A percentile compares a stretch with the other conserved stretches of the same genome.
phyloP scores from a whole-genome alignment of 1,140 invertebrate species.

The Ceratosolen fusciceps region DNA sequence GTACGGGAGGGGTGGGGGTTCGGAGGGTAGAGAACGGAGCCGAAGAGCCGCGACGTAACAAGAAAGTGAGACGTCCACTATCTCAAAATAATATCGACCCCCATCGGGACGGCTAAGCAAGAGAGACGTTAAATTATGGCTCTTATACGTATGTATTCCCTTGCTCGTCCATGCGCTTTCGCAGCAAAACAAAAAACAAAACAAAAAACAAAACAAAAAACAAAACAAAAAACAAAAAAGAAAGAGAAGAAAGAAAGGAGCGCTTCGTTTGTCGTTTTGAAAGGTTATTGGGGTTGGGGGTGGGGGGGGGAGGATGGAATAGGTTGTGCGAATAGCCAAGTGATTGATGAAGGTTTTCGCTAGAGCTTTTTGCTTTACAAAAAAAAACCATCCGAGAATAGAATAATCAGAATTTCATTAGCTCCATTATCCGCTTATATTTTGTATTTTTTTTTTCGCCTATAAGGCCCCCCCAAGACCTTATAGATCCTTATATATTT shows the following conservation, averaged over 20 bases:
- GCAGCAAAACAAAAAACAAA: not conserved
- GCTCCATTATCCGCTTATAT: no score
- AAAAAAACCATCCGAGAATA: not conserved
- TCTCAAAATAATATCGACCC: constrained; percentile 11
- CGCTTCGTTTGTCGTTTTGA: no score
- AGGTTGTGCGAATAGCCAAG: not conserved
- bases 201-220: no score
- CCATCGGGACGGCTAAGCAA: not conserved
- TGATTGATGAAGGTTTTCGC: not conserved
- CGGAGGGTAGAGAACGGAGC: not conserved
- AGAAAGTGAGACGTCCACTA: not conserved
- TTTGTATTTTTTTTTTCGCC: no score
- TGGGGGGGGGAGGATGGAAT: no score
- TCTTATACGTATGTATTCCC: not conserved
- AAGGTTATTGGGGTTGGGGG: no score
- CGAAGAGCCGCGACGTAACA: not conserved
- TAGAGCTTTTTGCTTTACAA: no score
- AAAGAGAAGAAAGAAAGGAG: no score
- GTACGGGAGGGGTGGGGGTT: no score
- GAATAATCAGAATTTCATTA: not conserved
- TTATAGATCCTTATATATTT: no score
- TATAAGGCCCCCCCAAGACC: no score
- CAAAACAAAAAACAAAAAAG: no score
- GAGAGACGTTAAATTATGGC: not conserved
- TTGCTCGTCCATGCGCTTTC: not conserved